Conservation (phyloP, 2,797 vertebrate species). For the Chelmon rostratus region DNA sequence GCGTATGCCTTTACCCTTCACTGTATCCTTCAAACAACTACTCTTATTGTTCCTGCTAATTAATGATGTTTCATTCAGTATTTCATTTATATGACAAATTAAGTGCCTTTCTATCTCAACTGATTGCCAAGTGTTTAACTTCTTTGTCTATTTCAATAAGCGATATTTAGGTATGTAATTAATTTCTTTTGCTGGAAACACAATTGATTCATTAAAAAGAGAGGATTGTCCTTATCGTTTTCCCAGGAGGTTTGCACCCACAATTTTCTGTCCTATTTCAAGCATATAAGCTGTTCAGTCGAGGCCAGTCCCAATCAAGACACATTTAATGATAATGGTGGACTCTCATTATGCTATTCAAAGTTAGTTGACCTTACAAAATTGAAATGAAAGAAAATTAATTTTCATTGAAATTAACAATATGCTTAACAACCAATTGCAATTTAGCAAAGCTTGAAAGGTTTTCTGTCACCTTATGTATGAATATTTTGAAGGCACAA, state of each 20-base stretch:
- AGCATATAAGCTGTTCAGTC: constrained; percentile 81
- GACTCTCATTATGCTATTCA: constrained; percentile 81
- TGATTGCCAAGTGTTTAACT: constrained; percentile 83
- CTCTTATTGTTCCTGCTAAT: constrained; percentile 78
- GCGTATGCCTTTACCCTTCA: constrained; percentile 66
- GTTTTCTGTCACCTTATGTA: constrained; percentile 60
- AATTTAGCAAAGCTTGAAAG: constrained; percentile 76
- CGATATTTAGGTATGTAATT: constrained; percentile 87
- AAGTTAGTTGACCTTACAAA: constrained; percentile 87
- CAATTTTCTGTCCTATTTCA: constrained; percentile 84
- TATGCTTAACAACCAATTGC: constrained; percentile 75
- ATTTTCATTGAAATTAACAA: constrained; percentile 86
- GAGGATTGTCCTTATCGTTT: constrained; percentile 84
- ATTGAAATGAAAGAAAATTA: constrained; percentile 85
- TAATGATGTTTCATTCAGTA: constrained; percentile 77
- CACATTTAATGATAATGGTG: constrained; percentile 84
- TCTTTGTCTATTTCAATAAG: constrained; percentile 84
- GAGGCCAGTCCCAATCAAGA: constrained; percentile 82
- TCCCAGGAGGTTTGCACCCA: constrained; percentile 82
- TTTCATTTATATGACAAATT: constrained; percentile 81
- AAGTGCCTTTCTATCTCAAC: constrained; percentile 75
- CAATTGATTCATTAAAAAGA: constrained; percentile 89
- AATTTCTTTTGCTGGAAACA: constrained; percentile 85
- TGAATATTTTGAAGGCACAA: constrained; percentile 55
- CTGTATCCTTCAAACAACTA: constrained; percentile 73